Evolutionary conservation across 2,113 vertebrate species (phyloP), one percentile per base, ranked within the genome.

Genomic region (Sander vitreus): DNA sequence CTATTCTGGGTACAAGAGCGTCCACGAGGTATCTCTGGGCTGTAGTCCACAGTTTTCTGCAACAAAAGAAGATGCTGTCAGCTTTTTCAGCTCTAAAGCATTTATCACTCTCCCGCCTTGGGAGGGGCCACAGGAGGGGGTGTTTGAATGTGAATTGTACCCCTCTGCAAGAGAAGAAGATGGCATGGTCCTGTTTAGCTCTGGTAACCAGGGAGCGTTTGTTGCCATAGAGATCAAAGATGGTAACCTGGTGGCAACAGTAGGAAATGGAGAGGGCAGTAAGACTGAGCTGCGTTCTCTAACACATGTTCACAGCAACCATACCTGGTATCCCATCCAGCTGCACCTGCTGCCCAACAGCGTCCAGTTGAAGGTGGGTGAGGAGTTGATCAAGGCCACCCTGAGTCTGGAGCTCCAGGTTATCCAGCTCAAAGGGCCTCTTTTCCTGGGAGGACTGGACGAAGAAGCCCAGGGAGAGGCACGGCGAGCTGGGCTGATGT

Each of bases 21-120:
- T 96, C 76, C 94, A 93, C n/a, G 96, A 97, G 80, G 96, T 98
- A n/a, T 97, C 95, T 0, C 73, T 94, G 55, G 96, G 97, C 25
- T 99, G 97, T 81, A 97, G 88, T 76, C 87, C 95, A 21, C 95
- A 97, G 90, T 97, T 99, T 93, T 97, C 96, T 72, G 95, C 96
- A 33, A 91, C 87, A n/a, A 94, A 96, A 76, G 93, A 96, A 16
- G 95, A 97, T 63, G 80, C 96, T 3, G 87, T 99, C 58, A 96
- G 92, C 91, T 97, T 99, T 84, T 97, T 96, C 90, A 98, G 96
- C 85, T 96, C 96, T 16, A 95, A 96, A 90, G 96, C 97, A 1
- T 98, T 95, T 53, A 60, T 97, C 30, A 88, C 93, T 57, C 96
- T 98, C 48, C 94, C 96, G 0, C 65, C 73, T 0, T 97, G 96